Evolutionary conservation across 2,113 vertebrate species (phyloP), one percentile per base, ranked within the genome.

Genomic region (Phalacrocorax aristotelis): DNA sequence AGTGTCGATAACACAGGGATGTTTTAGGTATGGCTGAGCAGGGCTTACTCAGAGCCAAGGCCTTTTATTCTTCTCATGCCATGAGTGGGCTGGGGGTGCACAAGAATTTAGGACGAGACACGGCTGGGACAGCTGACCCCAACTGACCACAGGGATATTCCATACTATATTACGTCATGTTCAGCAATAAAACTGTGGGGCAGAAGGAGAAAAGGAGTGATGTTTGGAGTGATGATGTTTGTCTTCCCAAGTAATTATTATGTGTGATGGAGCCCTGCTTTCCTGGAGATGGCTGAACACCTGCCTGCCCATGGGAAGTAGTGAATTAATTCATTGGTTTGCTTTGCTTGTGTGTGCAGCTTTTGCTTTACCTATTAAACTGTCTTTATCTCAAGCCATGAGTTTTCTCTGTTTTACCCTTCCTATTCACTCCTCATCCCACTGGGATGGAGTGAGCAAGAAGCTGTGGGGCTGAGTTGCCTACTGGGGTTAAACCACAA

Each of bases 41-140:
- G 64, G 5, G 25, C 14, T 74, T 6, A 42, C 19, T 65, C 19
- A 75, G 3, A 4, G 2, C 12, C 44, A 77, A 64, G 15, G 11
- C 1, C 6, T 78, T 77, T 82, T 48, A 51, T 79, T 7, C 2
- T 83, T 7, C 26, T 75, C 46, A 70, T 1, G 0, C 12, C 9
- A 10, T 0, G 0, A 81, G 49, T 2, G 78, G 23, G 13, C 72
- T 83, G 52, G 10, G 15, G 8, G 2, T 49, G 12, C 3, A 13
- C 36, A 61, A 60, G n/a, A n/a, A 40, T 3, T 0, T 60, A 21
- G n/a, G 74, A 81, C 27, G 34, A 5, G 14, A n/a, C 46, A 49
- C 10, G 54, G 22, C 11, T 1, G 6, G 48, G 42, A 54, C 11
- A 64, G 17, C 6, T 91, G 81, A 55, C 42, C 20, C 7, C 23